These are phyloP conservation scores for Cladopsammia gracilis DNA, from an alignment of 64 coral and sea anemone species.

Conservation along the genomic window DNA sequence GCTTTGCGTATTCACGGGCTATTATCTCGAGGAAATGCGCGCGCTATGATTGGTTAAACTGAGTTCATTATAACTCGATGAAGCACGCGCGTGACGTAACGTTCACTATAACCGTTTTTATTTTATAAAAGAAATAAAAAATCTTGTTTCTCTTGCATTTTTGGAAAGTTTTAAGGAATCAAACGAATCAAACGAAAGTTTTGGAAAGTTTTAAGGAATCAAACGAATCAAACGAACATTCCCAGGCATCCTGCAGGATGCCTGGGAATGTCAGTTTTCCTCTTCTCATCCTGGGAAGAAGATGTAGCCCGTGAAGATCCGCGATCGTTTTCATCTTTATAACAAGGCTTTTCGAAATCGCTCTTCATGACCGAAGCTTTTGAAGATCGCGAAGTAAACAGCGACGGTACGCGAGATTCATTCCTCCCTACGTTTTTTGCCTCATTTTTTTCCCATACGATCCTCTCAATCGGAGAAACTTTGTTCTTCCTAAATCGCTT, in stretches of 20 bases:
- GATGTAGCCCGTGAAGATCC: not conserved
- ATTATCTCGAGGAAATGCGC: too few species aligned
- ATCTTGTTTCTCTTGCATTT: too few species aligned
- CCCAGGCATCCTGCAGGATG: not conserved
- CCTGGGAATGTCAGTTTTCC: not conserved
- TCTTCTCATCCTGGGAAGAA: not conserved
- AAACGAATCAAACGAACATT: too few species aligned
- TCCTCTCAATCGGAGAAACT: not conserved
- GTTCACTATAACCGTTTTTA: too few species aligned
- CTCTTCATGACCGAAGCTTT: not conserved
- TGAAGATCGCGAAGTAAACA: not conserved
- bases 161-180: too few species aligned
- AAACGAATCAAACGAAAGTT: too few species aligned
- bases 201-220: too few species aligned
- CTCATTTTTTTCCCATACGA: not conserved
- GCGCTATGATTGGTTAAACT: too few species aligned
- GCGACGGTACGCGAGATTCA: not conserved
- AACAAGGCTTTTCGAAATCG: not conserved
- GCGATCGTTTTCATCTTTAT: not conserved
- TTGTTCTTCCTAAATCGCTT: not conserved
- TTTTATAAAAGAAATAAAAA: too few species aligned
- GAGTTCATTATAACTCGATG: too few species aligned
- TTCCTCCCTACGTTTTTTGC: not conserved
- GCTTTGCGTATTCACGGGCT: too few species aligned
- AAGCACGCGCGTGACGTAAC: too few species aligned